Conservation (phyloP, 2,797 vertebrate genomes). For the Sitta carolinensis region DNA sequence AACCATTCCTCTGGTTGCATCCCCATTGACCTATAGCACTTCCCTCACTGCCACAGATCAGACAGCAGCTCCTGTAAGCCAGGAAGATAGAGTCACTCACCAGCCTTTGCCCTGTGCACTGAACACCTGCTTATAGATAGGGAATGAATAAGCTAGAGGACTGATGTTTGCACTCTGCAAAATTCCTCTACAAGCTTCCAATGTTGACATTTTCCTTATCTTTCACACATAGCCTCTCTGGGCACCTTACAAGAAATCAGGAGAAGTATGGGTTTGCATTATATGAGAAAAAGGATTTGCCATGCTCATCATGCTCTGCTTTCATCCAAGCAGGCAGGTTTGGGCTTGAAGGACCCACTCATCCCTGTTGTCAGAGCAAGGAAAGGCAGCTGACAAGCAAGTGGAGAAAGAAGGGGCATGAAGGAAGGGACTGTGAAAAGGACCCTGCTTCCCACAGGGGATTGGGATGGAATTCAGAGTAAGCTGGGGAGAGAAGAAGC, state of each 20-base stretch:
- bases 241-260: not conserved
- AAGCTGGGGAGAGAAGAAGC: not conserved
- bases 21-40: not conserved
- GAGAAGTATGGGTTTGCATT: not conserved
- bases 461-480: not conserved
- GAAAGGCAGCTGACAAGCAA: not conserved
- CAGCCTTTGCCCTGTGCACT: not conserved
- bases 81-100: not conserved
- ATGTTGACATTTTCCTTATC: not conserved
- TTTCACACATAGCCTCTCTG: conserved; percentile 3
- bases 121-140: conserved; percentile 27
- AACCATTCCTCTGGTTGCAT: not conserved
- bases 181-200: conserved; percentile 6
- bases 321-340: not conserved
- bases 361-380: not conserved
- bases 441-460: not conserved
- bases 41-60: not conserved
- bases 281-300: not conserved
- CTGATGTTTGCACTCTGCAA: conserved; percentile 12
- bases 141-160: not conserved
- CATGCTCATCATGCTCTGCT: not conserved
- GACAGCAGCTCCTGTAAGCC: not conserved
- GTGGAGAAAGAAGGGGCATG: not conserved
- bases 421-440: not conserved
- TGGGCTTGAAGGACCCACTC: not conserved